Percentiles rank a stretch among this genome's conserved stretches.
Evolutionary conservation across 2,888 invertebrate species (phyloP).

Genomic region (Spicauda simplicius): DNA sequence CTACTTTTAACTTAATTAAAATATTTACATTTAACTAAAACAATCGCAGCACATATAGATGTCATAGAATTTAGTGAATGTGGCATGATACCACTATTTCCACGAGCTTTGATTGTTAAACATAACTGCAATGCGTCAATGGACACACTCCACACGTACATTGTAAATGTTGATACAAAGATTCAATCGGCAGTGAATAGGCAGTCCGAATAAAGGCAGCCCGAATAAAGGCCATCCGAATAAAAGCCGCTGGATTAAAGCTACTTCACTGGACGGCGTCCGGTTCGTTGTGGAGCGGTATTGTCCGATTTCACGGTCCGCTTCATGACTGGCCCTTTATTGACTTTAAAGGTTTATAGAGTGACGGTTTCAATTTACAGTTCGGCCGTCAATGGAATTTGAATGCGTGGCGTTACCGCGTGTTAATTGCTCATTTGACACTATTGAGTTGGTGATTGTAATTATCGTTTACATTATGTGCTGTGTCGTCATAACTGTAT

Average conservation of each 20-base stretch:
- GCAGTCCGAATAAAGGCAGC: slow-evolving; percentile 17
- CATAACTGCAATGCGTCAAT: slow-evolving; percentile 7
- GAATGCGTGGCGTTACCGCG: slow-evolving; percentile 43
- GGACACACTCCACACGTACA: not conserved
- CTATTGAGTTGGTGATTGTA: not conserved
- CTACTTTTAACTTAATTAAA: no score
- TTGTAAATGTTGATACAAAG: slow-evolving; percentile 3
- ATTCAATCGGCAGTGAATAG: slow-evolving; percentile 23
- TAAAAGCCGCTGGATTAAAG: slow-evolving; percentile 17
- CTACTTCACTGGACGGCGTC: slow-evolving; percentile 12
- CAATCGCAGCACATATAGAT: no score
- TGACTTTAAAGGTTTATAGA: slow-evolving; percentile 74
- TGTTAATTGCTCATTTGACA: slow-evolving; percentile 6
- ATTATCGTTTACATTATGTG: not conserved
- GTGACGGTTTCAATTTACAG: slow-evolving; percentile 69
- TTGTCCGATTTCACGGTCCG: slow-evolving; percentile 65
- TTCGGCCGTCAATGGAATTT: slow-evolving; percentile 56
- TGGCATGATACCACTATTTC: not conserved
- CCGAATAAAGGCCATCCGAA: slow-evolving; percentile 13
- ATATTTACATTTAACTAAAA: no score
- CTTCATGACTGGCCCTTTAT: slow-evolving; percentile 69
- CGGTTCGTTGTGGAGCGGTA: slow-evolving; percentile 50
- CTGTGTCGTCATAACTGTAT: no score
- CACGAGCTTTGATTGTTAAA: not conserved
- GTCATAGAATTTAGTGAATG: no score